These are phyloP conservation scores for Xenus cinereus DNA, from an alignment of 2,113 vertebrate species.

Conservation along the genomic window DNA sequence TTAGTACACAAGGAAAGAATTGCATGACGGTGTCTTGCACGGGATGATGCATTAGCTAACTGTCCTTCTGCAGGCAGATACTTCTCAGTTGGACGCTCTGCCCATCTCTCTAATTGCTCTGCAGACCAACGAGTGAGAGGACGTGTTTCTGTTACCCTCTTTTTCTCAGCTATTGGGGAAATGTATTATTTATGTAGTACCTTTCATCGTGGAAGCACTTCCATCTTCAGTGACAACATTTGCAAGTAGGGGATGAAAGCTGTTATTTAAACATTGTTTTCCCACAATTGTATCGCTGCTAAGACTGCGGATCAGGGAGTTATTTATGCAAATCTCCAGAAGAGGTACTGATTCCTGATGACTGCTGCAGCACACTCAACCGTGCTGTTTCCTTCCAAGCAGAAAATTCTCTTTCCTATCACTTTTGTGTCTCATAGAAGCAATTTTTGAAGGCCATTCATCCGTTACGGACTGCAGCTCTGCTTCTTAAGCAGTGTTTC, in stretches of 20 bases:
- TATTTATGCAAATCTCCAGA: not conserved
- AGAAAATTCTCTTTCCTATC: conserved; percentile 9
- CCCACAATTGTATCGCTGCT: not conserved
- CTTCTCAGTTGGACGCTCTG: not conserved
- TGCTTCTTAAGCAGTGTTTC: not conserved
- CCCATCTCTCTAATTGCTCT: not conserved
- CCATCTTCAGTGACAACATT: not conserved
- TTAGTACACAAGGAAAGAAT: not conserved
- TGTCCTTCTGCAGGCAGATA: not conserved
- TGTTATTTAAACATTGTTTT: not conserved
- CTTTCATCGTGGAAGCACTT: not conserved
- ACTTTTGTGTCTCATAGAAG: not conserved
- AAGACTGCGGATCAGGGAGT: not conserved
- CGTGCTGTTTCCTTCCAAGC: not conserved
- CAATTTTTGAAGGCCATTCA: not conserved
- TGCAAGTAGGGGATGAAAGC: conserved; percentile 7
- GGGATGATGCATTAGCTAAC: not conserved
- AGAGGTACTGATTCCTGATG: not conserved
- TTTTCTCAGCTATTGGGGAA: not conserved
- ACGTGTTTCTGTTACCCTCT: not conserved
- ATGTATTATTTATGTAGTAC: not conserved
- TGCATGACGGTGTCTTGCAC: not conserved
- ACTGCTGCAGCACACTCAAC: not conserved
- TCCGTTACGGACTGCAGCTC: not conserved
- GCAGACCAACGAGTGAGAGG: not conserved